These are phyloP conservation scores for Palythoa caribaeorum DNA, from an alignment of 92 coral and sea anemone species.

Conservation along the genomic window DNA sequence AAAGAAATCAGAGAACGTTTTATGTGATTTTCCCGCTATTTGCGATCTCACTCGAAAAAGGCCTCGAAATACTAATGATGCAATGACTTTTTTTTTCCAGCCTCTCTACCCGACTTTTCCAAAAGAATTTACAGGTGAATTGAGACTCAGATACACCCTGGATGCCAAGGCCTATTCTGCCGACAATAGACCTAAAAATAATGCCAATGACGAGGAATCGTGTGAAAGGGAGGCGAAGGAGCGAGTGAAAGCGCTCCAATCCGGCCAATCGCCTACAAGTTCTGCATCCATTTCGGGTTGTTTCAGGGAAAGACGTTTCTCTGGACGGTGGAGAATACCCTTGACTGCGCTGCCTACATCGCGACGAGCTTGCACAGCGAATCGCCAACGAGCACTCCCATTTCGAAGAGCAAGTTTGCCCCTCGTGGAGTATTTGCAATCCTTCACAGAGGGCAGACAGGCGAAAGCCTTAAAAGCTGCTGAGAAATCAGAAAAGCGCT, in stretches of 20 bases:
- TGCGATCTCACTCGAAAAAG: background rate
- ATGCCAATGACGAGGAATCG: too few species aligned
- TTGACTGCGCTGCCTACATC: background rate
- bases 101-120: too few species aligned
- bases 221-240: background rate
- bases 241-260: background rate
- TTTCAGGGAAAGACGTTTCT: background rate
- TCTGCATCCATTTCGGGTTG: background rate
- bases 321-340: background rate
- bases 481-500: background rate
- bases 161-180: too few species aligned
- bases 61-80: too few species aligned
- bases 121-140: too few species aligned
- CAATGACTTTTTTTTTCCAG: too few species aligned
- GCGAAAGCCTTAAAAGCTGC: background rate
- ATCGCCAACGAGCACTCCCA: background rate
- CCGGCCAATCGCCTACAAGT: background rate
- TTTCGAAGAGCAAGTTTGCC: conserved; percentile 6
- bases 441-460: background rate
- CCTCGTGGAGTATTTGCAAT: background rate
- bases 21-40: background rate
- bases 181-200: too few species aligned
- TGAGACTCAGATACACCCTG: too few species aligned
- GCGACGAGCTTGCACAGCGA: background rate
- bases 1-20: background rate